phyloP scores from a whole-genome alignment of 2,797 vertebrate genomes.

The Rhinichthys osculus region DNA sequence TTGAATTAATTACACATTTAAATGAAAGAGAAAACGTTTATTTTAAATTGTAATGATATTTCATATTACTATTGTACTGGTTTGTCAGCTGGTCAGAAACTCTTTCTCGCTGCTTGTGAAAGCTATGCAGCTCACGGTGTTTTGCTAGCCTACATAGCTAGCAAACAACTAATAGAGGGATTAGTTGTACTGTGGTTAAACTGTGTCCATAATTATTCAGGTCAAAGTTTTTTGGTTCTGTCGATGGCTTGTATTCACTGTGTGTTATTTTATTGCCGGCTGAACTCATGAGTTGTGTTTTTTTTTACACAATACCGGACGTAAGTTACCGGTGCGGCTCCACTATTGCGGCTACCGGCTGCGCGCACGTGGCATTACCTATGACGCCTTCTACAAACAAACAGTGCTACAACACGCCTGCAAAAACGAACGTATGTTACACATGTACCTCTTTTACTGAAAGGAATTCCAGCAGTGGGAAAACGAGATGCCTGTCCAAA shows the following conservation, averaged over 20 bases:
- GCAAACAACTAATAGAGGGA: background rate
- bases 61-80: background rate
- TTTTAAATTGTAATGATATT: background rate
- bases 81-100: background rate
- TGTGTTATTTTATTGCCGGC: background rate
- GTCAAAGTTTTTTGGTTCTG: background rate
- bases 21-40: background rate
- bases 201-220: background rate
- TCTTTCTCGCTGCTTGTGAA: background rate
- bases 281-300: background rate
- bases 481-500: slow-evolving; percentile 92
- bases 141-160: background rate
- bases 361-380: slow-evolving; percentile 40
- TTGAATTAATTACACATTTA: background rate
- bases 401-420: background rate
- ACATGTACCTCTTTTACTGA: slow-evolving; percentile 91
- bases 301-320: background rate
- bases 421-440: background rate
- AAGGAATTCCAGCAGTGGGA: slow-evolving; percentile 93
- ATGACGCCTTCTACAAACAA: background rate
- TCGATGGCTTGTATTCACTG: background rate
- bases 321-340: slow-evolving; percentile 1
- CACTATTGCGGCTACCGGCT: background rate
- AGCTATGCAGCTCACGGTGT: background rate
- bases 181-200: background rate